phyloP scores from a whole-genome alignment of 2,888 invertebrate genomes.

The Lasioglossum calceatum region DNA sequence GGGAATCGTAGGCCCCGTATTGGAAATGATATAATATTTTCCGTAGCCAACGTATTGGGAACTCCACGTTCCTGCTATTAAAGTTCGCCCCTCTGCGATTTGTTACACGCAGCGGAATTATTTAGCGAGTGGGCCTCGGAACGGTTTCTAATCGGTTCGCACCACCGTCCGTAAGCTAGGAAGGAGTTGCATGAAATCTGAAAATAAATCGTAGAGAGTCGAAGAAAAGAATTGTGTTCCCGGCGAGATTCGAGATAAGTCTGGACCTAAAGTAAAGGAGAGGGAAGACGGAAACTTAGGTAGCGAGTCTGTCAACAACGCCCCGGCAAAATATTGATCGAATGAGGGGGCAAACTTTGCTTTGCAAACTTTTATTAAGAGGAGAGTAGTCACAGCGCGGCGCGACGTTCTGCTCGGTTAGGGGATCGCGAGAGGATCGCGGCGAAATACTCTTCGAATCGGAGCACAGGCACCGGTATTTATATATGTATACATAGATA shows the following conservation, averaged over 20 bases:
- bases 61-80: slow-evolving; percentile 19
- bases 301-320: slow-evolving; percentile 32
- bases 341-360: slow-evolving; percentile 25
- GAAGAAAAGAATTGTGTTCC: neutral
- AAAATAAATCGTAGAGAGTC: too few relatives aligned
- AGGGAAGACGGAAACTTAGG: neutral
- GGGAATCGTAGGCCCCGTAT: slow-evolving; percentile 22
- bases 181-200: neutral
- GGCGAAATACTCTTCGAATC: slow-evolving; percentile 11
- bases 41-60: slow-evolving; percentile 8
- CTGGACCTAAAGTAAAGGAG: neutral
- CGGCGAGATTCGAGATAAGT: neutral
- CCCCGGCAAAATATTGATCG: slow-evolving; percentile 35
- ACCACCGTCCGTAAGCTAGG: neutral
- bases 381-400: slow-evolving; percentile 25
- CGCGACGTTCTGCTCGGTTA: slow-evolving; percentile 21
- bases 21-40: slow-evolving; percentile 41
- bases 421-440: neutral
- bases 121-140: neutral
- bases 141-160: neutral
- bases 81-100: slow-evolving; percentile 19
- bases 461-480: slow-evolving; percentile 3
- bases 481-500: neutral
- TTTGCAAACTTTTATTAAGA: slow-evolving; percentile 28
- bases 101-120: slow-evolving; percentile 9